phyloP scores from a whole-genome alignment of 2,113 vertebrate species.

The Crotalus helleri region DNA sequence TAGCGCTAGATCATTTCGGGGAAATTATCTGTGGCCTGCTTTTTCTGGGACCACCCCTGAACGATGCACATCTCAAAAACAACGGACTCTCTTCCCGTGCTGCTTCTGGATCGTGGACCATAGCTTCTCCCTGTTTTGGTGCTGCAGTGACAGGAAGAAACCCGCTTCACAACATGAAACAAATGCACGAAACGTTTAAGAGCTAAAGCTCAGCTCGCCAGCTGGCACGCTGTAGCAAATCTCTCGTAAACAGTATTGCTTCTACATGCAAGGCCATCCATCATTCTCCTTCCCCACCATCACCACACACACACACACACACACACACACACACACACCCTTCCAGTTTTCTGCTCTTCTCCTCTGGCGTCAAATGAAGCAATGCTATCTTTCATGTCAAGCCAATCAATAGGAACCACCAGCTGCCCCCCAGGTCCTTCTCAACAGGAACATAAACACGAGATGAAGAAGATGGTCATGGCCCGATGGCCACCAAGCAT shows the following conservation, averaged over 20 bases:
- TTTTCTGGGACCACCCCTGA: neutral
- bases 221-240: neutral
- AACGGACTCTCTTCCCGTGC: neutral
- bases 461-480: neutral
- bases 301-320: no score
- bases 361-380: constrained; percentile 15
- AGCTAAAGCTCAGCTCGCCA: neutral
- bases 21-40: no score
- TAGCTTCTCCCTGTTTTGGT: neutral
- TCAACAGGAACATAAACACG: constrained; percentile 13
- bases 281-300: neutral
- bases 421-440: constrained; percentile 11
- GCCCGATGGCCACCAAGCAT: neutral
- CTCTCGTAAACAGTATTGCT: constrained; percentile 18
- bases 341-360: neutral
- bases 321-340: neutral
- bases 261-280: neutral
- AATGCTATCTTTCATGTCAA: constrained; percentile 48
- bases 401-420: constrained; percentile 33
- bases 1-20: no score
- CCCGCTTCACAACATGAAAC: constrained; percentile 38
- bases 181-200: constrained; percentile 19
- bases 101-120: neutral
- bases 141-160: constrained; percentile 22
- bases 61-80: neutral